Evolutionary conservation across 2,797 vertebrate species (phyloP), one percentile per base, ranked within the genome.

Genomic region (Tokudaia tokunoshimensis): DNA sequence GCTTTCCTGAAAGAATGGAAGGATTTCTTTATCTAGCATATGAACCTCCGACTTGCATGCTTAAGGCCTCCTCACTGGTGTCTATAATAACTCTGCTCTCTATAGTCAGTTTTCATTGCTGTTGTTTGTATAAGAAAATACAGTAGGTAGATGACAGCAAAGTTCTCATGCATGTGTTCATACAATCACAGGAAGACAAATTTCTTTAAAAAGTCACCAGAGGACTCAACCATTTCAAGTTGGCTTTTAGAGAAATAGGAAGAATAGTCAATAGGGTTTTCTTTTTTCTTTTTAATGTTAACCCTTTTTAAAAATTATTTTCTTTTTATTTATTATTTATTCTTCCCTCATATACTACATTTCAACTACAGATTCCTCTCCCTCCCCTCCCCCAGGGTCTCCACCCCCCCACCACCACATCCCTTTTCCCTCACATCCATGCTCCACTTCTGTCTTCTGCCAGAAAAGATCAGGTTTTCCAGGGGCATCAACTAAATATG

Each of bases 241-340:
- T 96, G 94, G 89, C 96, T 97, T 98, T 97, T 96, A 97, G 75
- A 96, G 87, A 97, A 93, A 74, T 85, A 85, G 81, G 7, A 97
- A 91, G 87, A 97, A 90, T 94, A 97, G 95, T 95, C 92, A 92
- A 84, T 94, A 65, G 29, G 61, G 31, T 70, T 98, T 67, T 15
- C 24, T 14, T 65, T 67, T 17, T 34, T n/a, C n/a, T n/a, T 63
- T 70, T 70, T 17, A 74, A 24, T 74, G 10, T 24, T 41, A 75
- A 75, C 26, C 37, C 12, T 11, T 22, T 74, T 41, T 44, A 2
- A 26, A 44, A 24, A 24, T 24, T 24, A 24, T 75, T 41, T 74
- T 41, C 72, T 74, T 75, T 41, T 75, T 75, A 26, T 26, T 75
- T 41, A 41, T 41, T 41, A 41, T 41, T 2, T 44, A 13, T 44